phyloP scores from a whole-genome alignment of 2,797 vertebrate species.

The Acestrorhynchus altus region DNA sequence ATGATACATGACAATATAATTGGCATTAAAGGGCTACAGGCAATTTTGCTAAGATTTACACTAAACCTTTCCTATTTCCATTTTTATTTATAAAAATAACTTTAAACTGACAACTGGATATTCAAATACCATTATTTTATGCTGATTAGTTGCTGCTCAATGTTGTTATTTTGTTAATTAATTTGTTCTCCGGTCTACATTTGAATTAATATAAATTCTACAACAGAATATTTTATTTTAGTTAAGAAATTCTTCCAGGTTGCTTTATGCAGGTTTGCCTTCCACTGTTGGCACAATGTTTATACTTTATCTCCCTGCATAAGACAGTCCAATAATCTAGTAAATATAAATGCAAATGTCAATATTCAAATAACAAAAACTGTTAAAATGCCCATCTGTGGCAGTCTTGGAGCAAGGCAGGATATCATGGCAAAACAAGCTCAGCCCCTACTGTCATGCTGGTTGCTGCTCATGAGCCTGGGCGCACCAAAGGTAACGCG shows the following conservation, averaged over 20 bases:
- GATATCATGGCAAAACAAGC: background rate
- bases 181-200: background rate
- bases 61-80: too few relatives aligned
- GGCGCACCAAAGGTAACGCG: background rate
- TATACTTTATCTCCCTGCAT: background rate
- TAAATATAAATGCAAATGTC: background rate
- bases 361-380: background rate
- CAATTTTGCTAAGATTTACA: too few relatives aligned
- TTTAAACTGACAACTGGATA: too few relatives aligned
- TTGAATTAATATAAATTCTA: background rate
- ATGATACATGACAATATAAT: too few relatives aligned
- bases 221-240: background rate
- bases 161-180: background rate
- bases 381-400: background rate
- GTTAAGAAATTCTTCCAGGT: background rate
- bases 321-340: background rate
- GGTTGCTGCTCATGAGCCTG: background rate
- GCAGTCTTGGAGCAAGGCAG: background rate
- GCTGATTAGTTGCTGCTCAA: too few relatives aligned
- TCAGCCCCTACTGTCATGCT: background rate
- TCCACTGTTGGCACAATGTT: background rate
- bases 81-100: too few relatives aligned
- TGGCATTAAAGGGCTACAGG: too few relatives aligned
- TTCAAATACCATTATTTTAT: too few relatives aligned
- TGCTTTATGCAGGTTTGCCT: background rate